Conservation (phyloP, 1,140 invertebrate species). For the Leptinotarsa defecta region DNA sequence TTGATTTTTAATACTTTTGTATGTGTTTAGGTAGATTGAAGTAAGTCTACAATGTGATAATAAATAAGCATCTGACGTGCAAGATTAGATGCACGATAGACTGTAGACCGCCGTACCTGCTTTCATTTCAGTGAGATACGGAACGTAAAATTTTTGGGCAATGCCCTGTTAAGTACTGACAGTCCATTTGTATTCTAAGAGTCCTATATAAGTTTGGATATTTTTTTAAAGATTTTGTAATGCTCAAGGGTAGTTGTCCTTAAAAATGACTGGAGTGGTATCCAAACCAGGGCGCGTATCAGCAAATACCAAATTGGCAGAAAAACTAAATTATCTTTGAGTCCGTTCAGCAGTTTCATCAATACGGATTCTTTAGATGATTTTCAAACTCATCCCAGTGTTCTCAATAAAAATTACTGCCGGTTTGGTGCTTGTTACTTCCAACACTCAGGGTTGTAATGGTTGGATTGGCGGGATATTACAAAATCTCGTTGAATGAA, state of each 20-base stretch:
- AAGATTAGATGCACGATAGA: constrained; percentile 45
- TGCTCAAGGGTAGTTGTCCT: constrained; percentile 43
- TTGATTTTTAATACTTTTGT: constrained; percentile 52
- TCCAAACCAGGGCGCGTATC: constrained; percentile 39
- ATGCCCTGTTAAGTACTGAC: constrained; percentile 44
- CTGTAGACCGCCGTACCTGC: constrained; percentile 51
- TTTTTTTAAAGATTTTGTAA: constrained; percentile 51
- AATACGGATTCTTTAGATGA: background rate
- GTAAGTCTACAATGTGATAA: constrained; percentile 51
- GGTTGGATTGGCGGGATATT: constrained; percentile 31
- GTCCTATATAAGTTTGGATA: constrained; percentile 50
- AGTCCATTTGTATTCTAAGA: constrained; percentile 51
- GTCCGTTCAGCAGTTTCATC: background rate
- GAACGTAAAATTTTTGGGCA: constrained; percentile 32
- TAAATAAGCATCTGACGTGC: constrained; percentile 50
- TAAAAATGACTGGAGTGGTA: constrained; percentile 32
- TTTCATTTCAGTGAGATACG: constrained; percentile 48
- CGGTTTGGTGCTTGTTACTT: constrained; percentile 42
- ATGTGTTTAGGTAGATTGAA: constrained; percentile 50
- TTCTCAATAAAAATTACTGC: constrained; percentile 12
- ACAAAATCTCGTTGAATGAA: constrained; percentile 32
- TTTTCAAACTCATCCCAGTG: constrained; percentile 23
- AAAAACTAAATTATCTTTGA: background rate
- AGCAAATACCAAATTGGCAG: constrained; percentile 38
- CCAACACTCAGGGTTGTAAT: constrained; percentile 50